Conservation (phyloP, 2,888 invertebrate genomes). For the Enchytraeus crypticus region DNA sequence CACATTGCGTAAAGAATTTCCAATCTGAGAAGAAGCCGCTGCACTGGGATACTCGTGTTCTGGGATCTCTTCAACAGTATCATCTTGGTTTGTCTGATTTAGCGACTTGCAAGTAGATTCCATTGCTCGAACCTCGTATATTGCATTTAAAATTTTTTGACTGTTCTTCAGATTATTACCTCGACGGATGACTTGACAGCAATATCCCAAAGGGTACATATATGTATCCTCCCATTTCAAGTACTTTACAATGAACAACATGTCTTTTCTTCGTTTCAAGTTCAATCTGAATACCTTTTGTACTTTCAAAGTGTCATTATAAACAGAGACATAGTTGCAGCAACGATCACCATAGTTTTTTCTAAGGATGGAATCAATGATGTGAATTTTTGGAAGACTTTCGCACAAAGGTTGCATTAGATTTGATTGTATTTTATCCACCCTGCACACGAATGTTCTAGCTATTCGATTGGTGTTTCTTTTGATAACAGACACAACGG, state of each 20-base stretch:
- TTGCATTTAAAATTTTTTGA: constrained; percentile 32
- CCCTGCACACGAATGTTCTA: constrained; percentile 36
- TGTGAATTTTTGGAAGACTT: constrained; percentile 27
- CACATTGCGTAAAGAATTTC: no score
- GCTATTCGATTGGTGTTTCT: constrained; percentile 30
- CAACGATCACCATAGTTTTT: constrained; percentile 49
- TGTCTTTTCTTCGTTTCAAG: constrained; percentile 23
- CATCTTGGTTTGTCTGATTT: no score
- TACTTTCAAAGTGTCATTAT: constrained; percentile 27
- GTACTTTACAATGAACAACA: constrained; percentile 38
- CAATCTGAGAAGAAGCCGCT: no score
- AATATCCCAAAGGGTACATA: constrained; percentile 35
- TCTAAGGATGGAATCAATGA: neutral
- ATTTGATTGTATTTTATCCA: constrained; percentile 33
- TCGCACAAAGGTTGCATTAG: constrained; percentile 36
- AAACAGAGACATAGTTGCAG: neutral
- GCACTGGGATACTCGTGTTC: no score
- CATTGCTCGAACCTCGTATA: constrained; percentile 30
- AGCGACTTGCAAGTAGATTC: no score
- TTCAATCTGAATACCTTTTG: constrained; percentile 32
- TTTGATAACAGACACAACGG: constrained; percentile 37
- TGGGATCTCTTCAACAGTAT: no score
- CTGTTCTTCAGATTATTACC: constrained; percentile 28
- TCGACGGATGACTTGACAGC: constrained; percentile 33
- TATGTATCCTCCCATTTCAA: constrained; percentile 35